A percentile compares a stretch with the other conserved stretches of the same genome.
phyloP scores from a whole-genome alignment of 2,797 vertebrate species.

The Leptatherina wallacei region DNA sequence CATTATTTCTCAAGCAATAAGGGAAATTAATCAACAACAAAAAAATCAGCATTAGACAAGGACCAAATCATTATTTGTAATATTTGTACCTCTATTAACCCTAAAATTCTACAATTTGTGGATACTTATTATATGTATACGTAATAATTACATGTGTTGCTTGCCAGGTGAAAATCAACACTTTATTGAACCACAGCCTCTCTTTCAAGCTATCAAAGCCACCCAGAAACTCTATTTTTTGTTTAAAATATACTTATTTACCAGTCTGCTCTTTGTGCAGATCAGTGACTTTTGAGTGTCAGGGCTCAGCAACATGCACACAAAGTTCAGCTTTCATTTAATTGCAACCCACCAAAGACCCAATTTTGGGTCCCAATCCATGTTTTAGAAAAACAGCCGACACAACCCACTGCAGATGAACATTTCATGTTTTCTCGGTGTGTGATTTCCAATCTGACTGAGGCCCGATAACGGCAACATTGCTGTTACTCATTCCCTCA shows the following conservation, averaged over 20 bases:
- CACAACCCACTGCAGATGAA: constrained; percentile 72
- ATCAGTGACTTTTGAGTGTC: constrained; percentile 43
- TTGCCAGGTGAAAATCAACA: constrained; percentile 44
- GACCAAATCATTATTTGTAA: too few relatives aligned
- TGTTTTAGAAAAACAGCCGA: constrained; percentile 71
- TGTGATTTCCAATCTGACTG: constrained; percentile 82
- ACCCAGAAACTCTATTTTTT: constrained; percentile 38
- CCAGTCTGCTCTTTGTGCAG: constrained; percentile 43
- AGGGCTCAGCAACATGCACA: constrained; percentile 46
- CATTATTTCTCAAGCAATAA: too few relatives aligned
- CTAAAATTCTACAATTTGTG: too few relatives aligned
- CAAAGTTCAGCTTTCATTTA: constrained; percentile 70
- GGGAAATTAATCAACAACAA: too few relatives aligned
- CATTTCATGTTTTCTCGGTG: constrained; percentile 78
- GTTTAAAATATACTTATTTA: constrained; percentile 52
- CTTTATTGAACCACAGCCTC: constrained; percentile 43
- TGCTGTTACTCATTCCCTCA: constrained; percentile 80
- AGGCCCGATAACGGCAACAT: constrained; percentile 75
- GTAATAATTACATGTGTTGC: background rate
- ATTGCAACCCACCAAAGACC: constrained; percentile 65
- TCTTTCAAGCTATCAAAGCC: constrained; percentile 31
- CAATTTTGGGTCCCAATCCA: constrained; percentile 66
- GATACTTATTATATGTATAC: too few relatives aligned
- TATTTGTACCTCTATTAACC: too few relatives aligned
- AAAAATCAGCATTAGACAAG: too few relatives aligned